phyloP scores from a whole-genome alignment of 2,797 vertebrate species.

The Hybognathus amarus region DNA sequence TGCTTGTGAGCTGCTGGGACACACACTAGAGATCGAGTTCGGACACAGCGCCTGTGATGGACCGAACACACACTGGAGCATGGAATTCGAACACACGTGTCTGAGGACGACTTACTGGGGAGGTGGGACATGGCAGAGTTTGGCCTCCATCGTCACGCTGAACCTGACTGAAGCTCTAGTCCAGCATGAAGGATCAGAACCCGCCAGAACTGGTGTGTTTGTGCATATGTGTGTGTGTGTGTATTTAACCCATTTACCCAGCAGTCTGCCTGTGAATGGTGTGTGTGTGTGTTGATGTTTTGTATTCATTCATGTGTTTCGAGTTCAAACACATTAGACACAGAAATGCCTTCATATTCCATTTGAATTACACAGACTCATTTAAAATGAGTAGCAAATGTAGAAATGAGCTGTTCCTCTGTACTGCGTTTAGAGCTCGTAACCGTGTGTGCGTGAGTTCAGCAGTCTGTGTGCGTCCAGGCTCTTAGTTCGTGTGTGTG shows the following conservation, averaged over 20 bases:
- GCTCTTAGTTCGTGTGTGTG: too few species aligned
- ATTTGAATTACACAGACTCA: not conserved
- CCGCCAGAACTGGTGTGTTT: conserved; percentile 58
- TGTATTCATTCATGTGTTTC: conserved; percentile 14
- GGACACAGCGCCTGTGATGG: conserved; percentile 84
- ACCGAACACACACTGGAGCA: conserved; percentile 87
- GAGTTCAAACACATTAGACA: not conserved
- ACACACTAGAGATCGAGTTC: conserved; percentile 87
- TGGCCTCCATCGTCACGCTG: conserved; percentile 78
- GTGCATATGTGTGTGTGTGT: not conserved
- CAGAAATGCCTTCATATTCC: not conserved
- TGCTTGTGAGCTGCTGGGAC: conserved; percentile 89
- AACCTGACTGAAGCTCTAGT: conserved; percentile 70
- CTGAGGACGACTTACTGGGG: too few species aligned
- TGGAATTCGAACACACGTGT: too few species aligned
- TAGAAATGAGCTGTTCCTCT: not conserved
- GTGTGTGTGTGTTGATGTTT: conserved; percentile 7
- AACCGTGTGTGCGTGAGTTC: too few species aligned
- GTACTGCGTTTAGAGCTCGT: not conserved
- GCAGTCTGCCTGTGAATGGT: not conserved
- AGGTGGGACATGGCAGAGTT: conserved; percentile 92
- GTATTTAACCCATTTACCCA: not conserved
- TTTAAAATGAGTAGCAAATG: not conserved
- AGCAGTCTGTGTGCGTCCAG: too few species aligned
- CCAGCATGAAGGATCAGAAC: conserved; percentile 63